phyloP scores from a whole-genome alignment of 2,797 vertebrate genomes.

The Gadopsis bispinosus region DNA sequence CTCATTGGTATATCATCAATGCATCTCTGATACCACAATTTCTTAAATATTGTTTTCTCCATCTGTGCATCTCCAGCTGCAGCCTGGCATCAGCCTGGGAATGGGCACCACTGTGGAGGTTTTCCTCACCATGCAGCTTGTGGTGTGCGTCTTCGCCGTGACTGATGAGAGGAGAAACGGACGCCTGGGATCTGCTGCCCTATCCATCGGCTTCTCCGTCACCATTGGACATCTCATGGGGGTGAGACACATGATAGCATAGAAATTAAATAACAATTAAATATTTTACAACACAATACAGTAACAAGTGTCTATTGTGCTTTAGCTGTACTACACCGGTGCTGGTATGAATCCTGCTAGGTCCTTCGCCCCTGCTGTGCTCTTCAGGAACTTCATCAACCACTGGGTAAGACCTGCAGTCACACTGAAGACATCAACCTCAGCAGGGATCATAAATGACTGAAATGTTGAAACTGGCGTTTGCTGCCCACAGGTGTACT shows the following conservation, averaged over 20 bases:
- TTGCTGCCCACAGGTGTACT: constrained; percentile 87
- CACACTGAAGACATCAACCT: neutral
- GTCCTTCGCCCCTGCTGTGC: constrained; percentile 93
- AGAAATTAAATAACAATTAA: neutral
- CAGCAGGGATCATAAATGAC: neutral
- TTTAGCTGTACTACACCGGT: constrained; percentile 93
- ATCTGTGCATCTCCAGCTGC: constrained; percentile 83
- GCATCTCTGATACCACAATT: neutral
- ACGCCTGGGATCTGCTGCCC: constrained; percentile 89
- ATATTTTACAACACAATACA: neutral
- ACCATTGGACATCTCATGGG: constrained; percentile 94
- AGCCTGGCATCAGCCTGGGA: constrained; percentile 91
- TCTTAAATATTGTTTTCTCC: constrained; percentile 15
- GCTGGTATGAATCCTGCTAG: constrained; percentile 95
- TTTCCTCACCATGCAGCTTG: constrained; percentile 93
- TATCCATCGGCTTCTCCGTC: constrained; percentile 95
- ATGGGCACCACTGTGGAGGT: constrained; percentile 95
- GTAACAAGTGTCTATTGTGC: constrained; percentile 43
- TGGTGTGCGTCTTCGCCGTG: constrained; percentile 94
- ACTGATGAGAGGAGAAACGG: constrained; percentile 93
- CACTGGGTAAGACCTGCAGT: constrained; percentile 90
- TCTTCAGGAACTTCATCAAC: constrained; percentile 94
- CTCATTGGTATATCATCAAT: neutral
- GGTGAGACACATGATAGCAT: constrained; percentile 81
- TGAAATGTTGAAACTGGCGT: neutral